Base-by-base conservation (phyloP, 2,113 vertebrate genomes). In the Casuarius casuarius region DNA sequence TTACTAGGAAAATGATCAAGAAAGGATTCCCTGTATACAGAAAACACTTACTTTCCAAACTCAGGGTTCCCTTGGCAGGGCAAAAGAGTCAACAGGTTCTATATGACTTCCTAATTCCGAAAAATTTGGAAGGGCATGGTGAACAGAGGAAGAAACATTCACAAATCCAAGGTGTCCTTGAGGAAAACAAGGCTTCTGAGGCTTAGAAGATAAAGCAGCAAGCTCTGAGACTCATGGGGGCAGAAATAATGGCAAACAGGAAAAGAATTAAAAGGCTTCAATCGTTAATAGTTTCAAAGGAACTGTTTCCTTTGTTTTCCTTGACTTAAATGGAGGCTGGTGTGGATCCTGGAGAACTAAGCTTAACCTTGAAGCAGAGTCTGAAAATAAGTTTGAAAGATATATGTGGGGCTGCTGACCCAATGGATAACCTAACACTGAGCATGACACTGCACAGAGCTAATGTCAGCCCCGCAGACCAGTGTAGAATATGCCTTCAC, bases 181-280 rank as follows among this genome's bases (percentile, higher is more conserved):
- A 94, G 62, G 62, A 79, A 93, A 96, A 89, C 62, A 97, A 91
- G 87, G 63, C 49, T 97, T 94, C 95, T 94, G 79, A 94, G 62
- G 89, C 91, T 97, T 91, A 87, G 77, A 95, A 95, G 89, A 95
- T 96, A 87, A 97, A 96, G 95, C 87, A 94, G 91, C 62, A 87
- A 79, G 44, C 86, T 94, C 94, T 82, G 94, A 94, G 91, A 75
- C 88, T 94, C 94, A 84, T 0, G 0, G 74, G 86, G 87, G 59
- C 71, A 97, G 77, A 94, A 95, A 97, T 94, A 97, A 95, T 95
- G 70, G 71, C 87, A 94, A 94, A 85, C 46, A 85, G 49, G 74
- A 89, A 94, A 89, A 89, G 54, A 96, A 95, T 95, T 94, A 94
- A 94, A 96, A 95, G 78, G 31, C 89, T 95, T 97, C 91, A 95